Conservation (phyloP, 1,140 invertebrate genomes). For the Dendroctonus ponderosae region DNA sequence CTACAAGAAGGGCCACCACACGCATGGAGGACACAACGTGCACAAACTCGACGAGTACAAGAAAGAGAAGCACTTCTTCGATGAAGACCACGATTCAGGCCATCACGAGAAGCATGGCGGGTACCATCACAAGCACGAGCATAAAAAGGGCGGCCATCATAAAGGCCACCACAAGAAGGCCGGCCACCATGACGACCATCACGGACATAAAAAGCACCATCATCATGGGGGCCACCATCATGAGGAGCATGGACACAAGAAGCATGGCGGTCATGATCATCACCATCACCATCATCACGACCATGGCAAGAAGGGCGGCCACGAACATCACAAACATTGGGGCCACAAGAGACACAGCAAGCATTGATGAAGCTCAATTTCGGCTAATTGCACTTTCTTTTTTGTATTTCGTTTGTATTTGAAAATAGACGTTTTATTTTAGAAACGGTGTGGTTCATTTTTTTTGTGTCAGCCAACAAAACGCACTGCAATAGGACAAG, state of each 20-base stretch:
- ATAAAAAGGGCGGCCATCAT: conserved; percentile 60
- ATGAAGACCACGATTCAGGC: conserved; percentile 63
- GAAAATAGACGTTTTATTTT: no score
- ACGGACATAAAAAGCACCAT: conserved; percentile 61
- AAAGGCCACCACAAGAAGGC: conserved; percentile 63
- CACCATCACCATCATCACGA: conserved; percentile 65
- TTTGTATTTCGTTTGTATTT: no score
- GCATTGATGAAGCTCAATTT: conserved; percentile 20
- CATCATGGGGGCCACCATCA: conserved; percentile 62
- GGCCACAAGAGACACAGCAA: conserved; percentile 52
- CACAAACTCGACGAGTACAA: conserved; percentile 71
- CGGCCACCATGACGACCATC: conserved; percentile 61
- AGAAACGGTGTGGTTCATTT: no score
- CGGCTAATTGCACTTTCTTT: no score
- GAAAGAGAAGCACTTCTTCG: conserved; percentile 69
- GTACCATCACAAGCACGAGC: conserved; percentile 60
- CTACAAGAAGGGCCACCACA: conserved; percentile 64
- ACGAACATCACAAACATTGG: conserved; percentile 67
- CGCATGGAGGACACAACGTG: conserved; percentile 65
- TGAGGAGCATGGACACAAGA: conserved; percentile 65
- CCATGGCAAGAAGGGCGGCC: conserved; percentile 66
- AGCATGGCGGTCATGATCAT: conserved; percentile 64
- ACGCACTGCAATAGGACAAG: no score
- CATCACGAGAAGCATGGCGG: conserved; percentile 62
- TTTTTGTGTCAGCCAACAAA: no score